Conservation (phyloP, 2,888 invertebrate species). For the Ormyrus labotus region DNA sequence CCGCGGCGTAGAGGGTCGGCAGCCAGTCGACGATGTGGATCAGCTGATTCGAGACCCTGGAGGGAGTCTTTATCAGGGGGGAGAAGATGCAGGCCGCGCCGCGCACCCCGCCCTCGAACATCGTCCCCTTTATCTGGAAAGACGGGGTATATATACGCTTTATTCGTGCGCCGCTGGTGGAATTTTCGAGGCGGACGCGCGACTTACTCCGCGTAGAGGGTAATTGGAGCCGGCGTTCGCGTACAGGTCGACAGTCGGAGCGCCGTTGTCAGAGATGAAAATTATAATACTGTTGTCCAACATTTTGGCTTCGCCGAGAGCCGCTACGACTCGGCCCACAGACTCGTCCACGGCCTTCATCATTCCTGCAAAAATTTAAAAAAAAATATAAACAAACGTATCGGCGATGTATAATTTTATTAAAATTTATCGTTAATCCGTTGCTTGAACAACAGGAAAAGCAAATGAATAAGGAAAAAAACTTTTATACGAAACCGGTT, state of each 20-base stretch:
- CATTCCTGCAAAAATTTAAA: slow-evolving; percentile 75
- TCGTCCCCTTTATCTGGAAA: slow-evolving; percentile 83
- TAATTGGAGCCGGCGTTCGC: slow-evolving; percentile 80
- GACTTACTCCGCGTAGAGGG: slow-evolving; percentile 79
- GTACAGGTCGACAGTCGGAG: slow-evolving; percentile 76
- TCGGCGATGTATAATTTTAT: no score
- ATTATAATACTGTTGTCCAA: slow-evolving; percentile 80
- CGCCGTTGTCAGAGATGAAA: slow-evolving; percentile 81
- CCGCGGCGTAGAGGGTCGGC: slow-evolving; percentile 81
- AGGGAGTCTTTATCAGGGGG: slow-evolving; percentile 77
- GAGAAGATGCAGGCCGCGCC: slow-evolving; percentile 88
- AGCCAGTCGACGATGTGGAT: slow-evolving; percentile 91
- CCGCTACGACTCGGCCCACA: slow-evolving; percentile 77
- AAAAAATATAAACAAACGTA: no score
- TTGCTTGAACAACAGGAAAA: no score
- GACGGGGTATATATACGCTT: neutral
- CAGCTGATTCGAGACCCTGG: slow-evolving; percentile 80
- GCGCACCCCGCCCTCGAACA: slow-evolving; percentile 91
- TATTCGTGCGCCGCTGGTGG: no score
- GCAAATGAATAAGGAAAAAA: no score
- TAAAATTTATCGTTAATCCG: no score
- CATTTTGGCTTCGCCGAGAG: slow-evolving; percentile 76
- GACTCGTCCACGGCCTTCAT: slow-evolving; percentile 80
- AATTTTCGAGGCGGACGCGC: slow-evolving; percentile 66
- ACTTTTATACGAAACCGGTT: no score